Evolutionary conservation across 2,797 vertebrate genomes (phyloP).

Genomic region (Sciurus vulgaris): DNA sequence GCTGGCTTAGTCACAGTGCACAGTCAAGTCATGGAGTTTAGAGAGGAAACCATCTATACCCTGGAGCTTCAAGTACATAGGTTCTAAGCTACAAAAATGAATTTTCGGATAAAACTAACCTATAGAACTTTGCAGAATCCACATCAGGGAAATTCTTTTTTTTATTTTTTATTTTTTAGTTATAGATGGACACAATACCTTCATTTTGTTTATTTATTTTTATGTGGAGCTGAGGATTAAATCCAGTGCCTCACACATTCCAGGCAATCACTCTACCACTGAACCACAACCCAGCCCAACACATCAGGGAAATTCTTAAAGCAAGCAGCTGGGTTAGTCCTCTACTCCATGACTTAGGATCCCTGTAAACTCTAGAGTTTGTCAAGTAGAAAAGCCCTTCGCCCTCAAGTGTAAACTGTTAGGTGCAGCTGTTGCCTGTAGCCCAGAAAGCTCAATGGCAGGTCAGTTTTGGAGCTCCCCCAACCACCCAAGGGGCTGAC

Average conservation of each 20-base stretch:
- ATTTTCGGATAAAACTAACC: background rate
- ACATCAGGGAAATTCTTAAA: background rate
- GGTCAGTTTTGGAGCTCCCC: background rate
- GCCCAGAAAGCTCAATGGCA: background rate
- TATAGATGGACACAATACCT: no score
- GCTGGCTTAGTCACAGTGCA: background rate
- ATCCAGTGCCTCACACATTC: no score
- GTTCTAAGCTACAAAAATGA: background rate
- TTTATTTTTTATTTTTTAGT: no score
- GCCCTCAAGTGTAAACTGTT: background rate
- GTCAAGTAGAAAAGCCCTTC: background rate
- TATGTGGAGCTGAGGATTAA: no score
- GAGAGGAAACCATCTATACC: background rate
- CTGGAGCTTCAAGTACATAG: background rate
- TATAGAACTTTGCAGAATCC: background rate
- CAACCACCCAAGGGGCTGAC: background rate
- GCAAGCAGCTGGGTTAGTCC: background rate
- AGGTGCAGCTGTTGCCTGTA: background rate
- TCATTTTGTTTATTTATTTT: no score
- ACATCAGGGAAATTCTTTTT: background rate
- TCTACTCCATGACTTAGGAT: background rate
- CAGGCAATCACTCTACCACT: no score
- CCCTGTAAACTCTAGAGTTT: background rate
- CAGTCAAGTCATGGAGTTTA: background rate
- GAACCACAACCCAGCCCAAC: no score